Conservation (phyloP, 1,140 invertebrate genomes). For the Drosophila asahinai region DNA sequence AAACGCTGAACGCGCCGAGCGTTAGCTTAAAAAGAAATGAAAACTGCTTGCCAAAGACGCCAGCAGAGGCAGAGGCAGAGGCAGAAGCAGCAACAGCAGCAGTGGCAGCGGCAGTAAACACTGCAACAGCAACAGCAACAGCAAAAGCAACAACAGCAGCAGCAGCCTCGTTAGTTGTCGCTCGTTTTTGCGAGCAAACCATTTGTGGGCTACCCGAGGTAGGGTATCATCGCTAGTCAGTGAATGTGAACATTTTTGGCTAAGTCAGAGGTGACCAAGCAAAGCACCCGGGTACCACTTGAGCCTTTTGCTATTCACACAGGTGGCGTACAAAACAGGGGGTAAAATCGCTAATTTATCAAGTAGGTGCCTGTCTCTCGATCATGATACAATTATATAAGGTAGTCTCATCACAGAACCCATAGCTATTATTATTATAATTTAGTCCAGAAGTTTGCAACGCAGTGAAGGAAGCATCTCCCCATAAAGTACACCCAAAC, state of each 20-base stretch:
- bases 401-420: too few species aligned
- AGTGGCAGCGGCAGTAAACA: slow-evolving; percentile 2
- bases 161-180: slow-evolving; percentile 48
- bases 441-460: too few species aligned
- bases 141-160: slow-evolving; percentile 10
- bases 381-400: too few species aligned
- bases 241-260: too few species aligned
- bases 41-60: slow-evolving; percentile 50
- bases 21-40: slow-evolving; percentile 84
- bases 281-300: background rate
- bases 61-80: slow-evolving; percentile 1
- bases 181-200: slow-evolving; percentile 33
- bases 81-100: slow-evolving; percentile 2
- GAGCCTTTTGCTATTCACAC: too few species aligned
- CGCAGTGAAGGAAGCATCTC: too few species aligned
- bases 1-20: slow-evolving; percentile 67
- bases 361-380: background rate
- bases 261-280: background rate
- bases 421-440: too few species aligned
- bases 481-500: too few species aligned
- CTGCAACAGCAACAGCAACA: slow-evolving; percentile 23
- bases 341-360: too few species aligned
- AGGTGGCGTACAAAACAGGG: too few species aligned
- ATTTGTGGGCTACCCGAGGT: slow-evolving; percentile 17
- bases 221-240: too few species aligned